Conservation (phyloP, 1,140 invertebrate species). For the Drosophila serrata region DNA sequence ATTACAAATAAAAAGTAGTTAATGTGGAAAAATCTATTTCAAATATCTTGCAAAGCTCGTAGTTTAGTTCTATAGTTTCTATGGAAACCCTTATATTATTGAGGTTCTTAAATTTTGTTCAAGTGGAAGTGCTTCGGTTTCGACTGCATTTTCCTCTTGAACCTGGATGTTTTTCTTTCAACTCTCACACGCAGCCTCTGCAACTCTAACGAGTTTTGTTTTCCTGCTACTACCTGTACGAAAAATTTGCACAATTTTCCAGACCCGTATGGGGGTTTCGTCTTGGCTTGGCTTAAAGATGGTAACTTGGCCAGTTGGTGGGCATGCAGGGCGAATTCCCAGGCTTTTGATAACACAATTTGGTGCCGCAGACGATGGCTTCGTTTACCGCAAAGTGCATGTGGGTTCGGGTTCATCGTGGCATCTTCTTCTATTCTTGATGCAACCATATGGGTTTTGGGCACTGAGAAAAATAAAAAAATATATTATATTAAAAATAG, state of each 20-base stretch:
- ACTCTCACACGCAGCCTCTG: slow-evolving; percentile 74
- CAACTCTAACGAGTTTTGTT: slow-evolving; percentile 77
- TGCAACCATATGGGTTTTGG: slow-evolving; percentile 17
- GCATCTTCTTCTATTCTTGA: slow-evolving; percentile 60
- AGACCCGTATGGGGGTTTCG: slow-evolving; percentile 65
- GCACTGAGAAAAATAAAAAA: background rate
- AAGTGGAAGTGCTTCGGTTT: slow-evolving; percentile 28
- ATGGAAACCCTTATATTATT: background rate
- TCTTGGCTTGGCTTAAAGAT: slow-evolving; percentile 26
- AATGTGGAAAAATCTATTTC: background rate
- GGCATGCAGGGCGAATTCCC: slow-evolving; percentile 80
- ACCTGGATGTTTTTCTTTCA: slow-evolving; percentile 13
- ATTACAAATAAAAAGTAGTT: background rate
- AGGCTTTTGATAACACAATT: slow-evolving; percentile 83
- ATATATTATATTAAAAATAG: too few species aligned
- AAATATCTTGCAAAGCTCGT: background rate
- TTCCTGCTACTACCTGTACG: slow-evolving; percentile 72
- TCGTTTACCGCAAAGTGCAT: slow-evolving; percentile 83
- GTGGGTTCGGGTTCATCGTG: slow-evolving; percentile 69
- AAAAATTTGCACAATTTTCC: slow-evolving; percentile 65
- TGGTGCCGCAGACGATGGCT: slow-evolving; percentile 60
- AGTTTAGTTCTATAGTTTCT: background rate
- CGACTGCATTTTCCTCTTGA: slow-evolving; percentile 23
- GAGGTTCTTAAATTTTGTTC: slow-evolving; percentile 5
- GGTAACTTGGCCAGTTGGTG: slow-evolving; percentile 21